Evolutionary conservation across 2,113 vertebrate genomes (phyloP), one percentile per base, ranked within the genome.

Genomic region (Rutilus rutilus): DNA sequence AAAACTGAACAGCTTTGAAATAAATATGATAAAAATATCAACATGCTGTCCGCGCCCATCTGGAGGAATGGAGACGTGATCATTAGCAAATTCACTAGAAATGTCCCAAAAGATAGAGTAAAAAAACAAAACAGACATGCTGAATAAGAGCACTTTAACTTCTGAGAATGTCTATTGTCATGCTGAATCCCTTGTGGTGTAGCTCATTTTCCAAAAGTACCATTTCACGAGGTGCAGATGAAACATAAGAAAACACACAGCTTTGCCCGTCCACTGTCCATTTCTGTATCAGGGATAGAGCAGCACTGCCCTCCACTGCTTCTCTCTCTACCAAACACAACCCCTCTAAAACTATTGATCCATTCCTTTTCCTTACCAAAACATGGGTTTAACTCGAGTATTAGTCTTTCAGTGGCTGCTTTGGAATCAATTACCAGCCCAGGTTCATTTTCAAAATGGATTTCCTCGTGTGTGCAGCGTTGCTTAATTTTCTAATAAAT

Each of bases 401-500:
- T n/a, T 36, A 25, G 52, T 10, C 12, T 21, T 47, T 76, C 45
- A n/a, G 54, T 1, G 14, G 42, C 62, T 69, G 60, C 45, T 82
- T 52, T 82, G 60, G 11, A 82, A 82, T 82, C 64, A 69, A 15
- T 82, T 36, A 36, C 62, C 25, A 36, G 80, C 80, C 25, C 45
- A 30, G 30, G 75, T 69, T 50, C 12, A 33, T 69, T 69, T 52
- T 82, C 25, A 9, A 69, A 82, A 82, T 82, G 80, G 64, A 82
- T 82, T 82, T 69, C 19, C 30, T 23, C 2, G 8, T 27, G 33
- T 79, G 78, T 80, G 39, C 59, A 54, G 80, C 17, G 19, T 15
- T 50, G 62, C 27, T 52, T 82, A 82, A 69, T 82, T 69, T 82
- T n/a, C 64, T n/a, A 69, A 82, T 82, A 82, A 82, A 82, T 36